These are phyloP conservation scores for Solenopsis invicta DNA, from an alignment of 1,140 invertebrate species.

Conservation along the genomic window DNA sequence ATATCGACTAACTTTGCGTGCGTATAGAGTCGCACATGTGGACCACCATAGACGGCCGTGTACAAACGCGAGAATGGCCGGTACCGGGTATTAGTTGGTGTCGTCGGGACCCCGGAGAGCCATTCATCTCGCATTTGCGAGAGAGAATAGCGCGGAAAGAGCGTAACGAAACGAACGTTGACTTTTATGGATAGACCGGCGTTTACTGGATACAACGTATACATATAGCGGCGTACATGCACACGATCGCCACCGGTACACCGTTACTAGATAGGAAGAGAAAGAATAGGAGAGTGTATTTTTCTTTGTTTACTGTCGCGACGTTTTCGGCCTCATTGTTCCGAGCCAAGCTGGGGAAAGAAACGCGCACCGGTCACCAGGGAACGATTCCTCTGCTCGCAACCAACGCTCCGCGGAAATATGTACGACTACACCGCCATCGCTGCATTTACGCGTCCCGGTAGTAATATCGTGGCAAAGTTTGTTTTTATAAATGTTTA, in stretches of 20 bases:
- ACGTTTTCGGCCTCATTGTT: constrained; percentile 28
- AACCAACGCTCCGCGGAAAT: constrained; percentile 35
- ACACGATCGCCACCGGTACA: background rate
- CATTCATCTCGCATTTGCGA: constrained; percentile 79
- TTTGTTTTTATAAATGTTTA: constrained; percentile 51
- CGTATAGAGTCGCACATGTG: constrained; percentile 31
- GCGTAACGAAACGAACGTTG: constrained; percentile 62
- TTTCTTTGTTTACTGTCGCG: constrained; percentile 56
- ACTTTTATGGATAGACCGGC: constrained; percentile 76
- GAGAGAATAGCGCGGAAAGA: constrained; percentile 70
- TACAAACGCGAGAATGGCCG: constrained; percentile 50
- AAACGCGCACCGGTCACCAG: constrained; percentile 10
- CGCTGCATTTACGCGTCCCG: constrained; percentile 52
- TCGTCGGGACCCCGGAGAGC: constrained; percentile 73
- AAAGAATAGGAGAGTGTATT: constrained; percentile 6
- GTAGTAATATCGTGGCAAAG: constrained; percentile 42
- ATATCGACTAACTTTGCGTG: constrained; percentile 69
- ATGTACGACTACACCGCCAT: constrained; percentile 25
- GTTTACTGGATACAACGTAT: constrained; percentile 61
- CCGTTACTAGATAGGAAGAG: background rate
- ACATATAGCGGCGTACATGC: background rate
- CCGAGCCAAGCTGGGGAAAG: background rate
- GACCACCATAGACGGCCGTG: constrained; percentile 7
- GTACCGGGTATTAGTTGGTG: constrained; percentile 75
- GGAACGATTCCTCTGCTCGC: constrained; percentile 57